Evolutionary conservation across 2,888 invertebrate species (phyloP), one percentile per base, ranked within the genome.

Genomic region (Acanthosepion lycidas): DNA sequence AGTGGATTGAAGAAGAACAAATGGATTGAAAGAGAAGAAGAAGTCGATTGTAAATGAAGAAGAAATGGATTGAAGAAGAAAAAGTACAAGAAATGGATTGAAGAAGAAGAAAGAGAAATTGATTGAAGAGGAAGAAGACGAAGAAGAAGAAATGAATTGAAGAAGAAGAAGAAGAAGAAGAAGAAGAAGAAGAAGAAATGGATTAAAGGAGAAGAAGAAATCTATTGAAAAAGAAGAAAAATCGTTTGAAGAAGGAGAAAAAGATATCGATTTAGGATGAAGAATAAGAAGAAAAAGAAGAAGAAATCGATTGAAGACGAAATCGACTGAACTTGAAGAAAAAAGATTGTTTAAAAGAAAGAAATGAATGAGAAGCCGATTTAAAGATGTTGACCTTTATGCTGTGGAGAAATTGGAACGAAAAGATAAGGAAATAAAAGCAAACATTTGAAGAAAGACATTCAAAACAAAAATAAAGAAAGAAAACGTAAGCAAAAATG

Each of bases 91-190:
- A 42, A 42, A 42, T 3, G 42, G 42, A 42, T 42, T 42, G 42
- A 42, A 42, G 42, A 42, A 42, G 42, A 42, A 42, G n/a, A 33
- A 33, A 33, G 33, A 42, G 42, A 42, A 42, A 42, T 42, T 1
- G 42, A 1, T 42, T 42, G 42, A 42, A 42, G 42, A 42, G 2
- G 42, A 42, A 42, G 6, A 28, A 6, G 26, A n/a, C n/a, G 1
- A 26, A 28, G 26, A 28, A 28, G 26, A 3, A 78, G 6, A 78
- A 78, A 33, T 33, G 0, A 1, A 33, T 33, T 33, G 28, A 78
- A 78, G 78, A 78, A 78, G 78, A 78, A 78, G 78, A 78, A n/a
- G 78, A n/a, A 78, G 78, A 78, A 78, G 78, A 78, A n/a, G 78
- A 78, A 78, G 28, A 9, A n/a, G 28, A 12, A n/a, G n/a, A 78